Percentiles rank a stretch among this genome's conserved stretches.
These are phyloP conservation scores for Orius laevigatus DNA, from an alignment of 1,140 invertebrate genomes.

Conservation along the genomic window DNA sequence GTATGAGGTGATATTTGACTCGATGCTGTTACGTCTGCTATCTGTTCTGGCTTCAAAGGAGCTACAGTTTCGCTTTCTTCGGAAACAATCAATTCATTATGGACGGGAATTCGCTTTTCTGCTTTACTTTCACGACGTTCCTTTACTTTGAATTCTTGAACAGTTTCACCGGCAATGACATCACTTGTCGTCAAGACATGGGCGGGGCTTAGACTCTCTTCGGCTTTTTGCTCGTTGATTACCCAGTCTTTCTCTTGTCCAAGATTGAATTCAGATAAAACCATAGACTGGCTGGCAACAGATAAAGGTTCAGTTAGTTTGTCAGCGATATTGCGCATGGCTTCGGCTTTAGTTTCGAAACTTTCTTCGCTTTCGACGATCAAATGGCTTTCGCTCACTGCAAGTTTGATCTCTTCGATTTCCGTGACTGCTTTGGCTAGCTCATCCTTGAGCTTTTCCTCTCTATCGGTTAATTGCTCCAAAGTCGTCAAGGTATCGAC, in stretches of 20 bases:
- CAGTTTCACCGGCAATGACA: constrained; percentile 4
- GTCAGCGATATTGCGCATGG: too few relatives aligned
- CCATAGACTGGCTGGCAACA: too few relatives aligned
- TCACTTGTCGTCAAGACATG: constrained; percentile 8
- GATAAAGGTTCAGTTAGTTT: too few relatives aligned
- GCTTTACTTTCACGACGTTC: background rate
- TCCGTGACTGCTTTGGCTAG: constrained; percentile 1
- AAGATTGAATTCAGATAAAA: too few relatives aligned
- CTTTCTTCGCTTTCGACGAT: constrained; percentile 3
- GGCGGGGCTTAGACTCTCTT: background rate
- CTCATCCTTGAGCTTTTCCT: background rate
- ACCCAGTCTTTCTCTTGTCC: too few relatives aligned
- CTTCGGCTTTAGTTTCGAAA: background rate
- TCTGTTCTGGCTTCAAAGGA: background rate
- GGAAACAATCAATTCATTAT: background rate
- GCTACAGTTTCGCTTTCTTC: background rate
- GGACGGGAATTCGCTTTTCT: background rate
- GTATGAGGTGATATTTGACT: background rate
- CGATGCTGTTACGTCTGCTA: background rate
- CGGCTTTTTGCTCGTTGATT: too few relatives aligned
- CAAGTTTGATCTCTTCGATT: constrained; percentile 8
- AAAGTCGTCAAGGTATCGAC: background rate
- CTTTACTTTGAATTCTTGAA: background rate
- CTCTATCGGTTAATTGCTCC: constrained; percentile 1
- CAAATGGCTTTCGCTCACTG: background rate